phyloP scores from a whole-genome alignment of 2,113 vertebrate genomes.

The Passer domesticus region DNA sequence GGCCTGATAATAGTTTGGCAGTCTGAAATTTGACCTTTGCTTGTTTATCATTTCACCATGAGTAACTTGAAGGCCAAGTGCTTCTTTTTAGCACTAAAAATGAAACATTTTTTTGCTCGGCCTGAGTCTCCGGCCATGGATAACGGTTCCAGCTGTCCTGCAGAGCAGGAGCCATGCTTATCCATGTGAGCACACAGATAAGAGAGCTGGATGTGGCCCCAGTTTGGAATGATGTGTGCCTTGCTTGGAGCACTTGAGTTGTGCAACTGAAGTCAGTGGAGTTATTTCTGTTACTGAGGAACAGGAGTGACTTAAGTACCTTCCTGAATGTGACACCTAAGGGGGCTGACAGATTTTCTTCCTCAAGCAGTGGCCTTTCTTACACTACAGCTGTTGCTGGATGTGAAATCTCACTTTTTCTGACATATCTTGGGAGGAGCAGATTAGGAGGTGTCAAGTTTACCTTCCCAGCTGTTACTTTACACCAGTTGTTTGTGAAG shows the following conservation, averaged over 20 bases:
- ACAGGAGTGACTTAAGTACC: not conserved
- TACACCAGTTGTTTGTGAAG: not conserved
- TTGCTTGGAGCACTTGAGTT: not conserved
- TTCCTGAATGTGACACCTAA: not conserved
- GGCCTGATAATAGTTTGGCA: not conserved
- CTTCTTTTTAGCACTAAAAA: not conserved
- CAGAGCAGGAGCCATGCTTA: not conserved
- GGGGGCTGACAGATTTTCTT: not conserved
- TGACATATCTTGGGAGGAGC: not conserved
- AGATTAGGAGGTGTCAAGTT: not conserved
- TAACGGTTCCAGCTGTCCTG: not conserved
- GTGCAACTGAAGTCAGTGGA: not conserved
- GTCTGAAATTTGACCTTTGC: constrained; percentile 26
- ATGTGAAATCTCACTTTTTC: constrained; percentile 1
- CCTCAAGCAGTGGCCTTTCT: not conserved
- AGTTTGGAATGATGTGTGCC: not conserved
- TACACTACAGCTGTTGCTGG: not conserved
- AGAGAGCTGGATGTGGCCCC: not conserved
- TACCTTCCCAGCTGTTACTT: constrained; percentile 34
- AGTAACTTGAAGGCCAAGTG: not conserved
- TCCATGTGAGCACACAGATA: not conserved
- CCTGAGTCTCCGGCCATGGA: not conserved
- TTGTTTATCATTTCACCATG: not conserved
- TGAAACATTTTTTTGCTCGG: not conserved
- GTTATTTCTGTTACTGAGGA: constrained; percentile 23